Conservation (phyloP, 2,888 invertebrate species). For the Cantharis lateralis region DNA sequence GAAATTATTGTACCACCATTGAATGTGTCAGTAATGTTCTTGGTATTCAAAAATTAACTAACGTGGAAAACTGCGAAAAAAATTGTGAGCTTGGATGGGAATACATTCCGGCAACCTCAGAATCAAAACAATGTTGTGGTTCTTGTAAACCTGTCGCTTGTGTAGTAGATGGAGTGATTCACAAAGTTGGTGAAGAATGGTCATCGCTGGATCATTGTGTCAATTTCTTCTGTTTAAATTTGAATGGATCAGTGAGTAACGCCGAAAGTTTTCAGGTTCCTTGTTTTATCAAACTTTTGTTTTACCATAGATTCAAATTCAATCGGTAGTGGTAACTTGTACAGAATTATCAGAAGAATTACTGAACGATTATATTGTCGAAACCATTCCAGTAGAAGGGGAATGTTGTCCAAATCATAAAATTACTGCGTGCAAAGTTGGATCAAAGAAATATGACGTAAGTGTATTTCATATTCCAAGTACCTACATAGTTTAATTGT, state of each 20-base stretch:
- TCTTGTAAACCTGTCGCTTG: conserved; percentile 63
- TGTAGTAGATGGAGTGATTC: conserved; percentile 59
- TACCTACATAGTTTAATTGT: too few species aligned
- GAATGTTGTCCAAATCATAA: conserved; percentile 63
- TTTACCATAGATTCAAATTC: conserved; percentile 64
- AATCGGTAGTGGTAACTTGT: conserved; percentile 61
- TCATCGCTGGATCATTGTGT: conserved; percentile 66
- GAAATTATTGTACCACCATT: conserved; percentile 62
- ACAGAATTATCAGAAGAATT: conserved; percentile 56
- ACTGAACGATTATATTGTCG: conserved; percentile 58
- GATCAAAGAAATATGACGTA: conserved; percentile 58
- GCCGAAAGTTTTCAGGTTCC: neutral
- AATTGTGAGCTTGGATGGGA: conserved; percentile 61
- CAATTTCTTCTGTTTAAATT: conserved; percentile 62
- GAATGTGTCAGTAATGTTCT: conserved; percentile 58
- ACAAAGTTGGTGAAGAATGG: conserved; percentile 63
- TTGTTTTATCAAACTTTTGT: neutral
- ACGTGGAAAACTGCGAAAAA: conserved; percentile 60
- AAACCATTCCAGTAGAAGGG: conserved; percentile 55
- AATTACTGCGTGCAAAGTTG: conserved; percentile 61
- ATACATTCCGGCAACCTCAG: conserved; percentile 53
- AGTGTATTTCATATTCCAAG: too few species aligned
- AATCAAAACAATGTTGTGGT: conserved; percentile 66
- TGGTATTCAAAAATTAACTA: conserved; percentile 61
- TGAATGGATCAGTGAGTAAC: conserved; percentile 56